Percentiles rank a stretch among this genome's conserved stretches.
Evolutionary conservation across 64 coral and sea anemone genomes (phyloP).

Genomic region (Montipora efflorescens): DNA sequence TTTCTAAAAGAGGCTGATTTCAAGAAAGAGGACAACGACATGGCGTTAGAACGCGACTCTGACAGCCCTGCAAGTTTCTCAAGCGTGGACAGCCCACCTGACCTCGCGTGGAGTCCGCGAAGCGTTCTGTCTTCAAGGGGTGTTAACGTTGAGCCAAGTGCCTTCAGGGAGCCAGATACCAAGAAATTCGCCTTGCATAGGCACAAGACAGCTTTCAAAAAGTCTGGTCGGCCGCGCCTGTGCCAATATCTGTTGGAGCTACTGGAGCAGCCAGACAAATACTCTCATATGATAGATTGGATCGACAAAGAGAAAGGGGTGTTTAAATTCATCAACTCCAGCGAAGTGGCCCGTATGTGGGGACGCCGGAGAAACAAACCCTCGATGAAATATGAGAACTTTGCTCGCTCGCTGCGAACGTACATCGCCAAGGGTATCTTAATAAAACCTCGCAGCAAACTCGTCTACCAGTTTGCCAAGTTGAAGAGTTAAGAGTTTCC

Average conservation of each 20-base stretch:
- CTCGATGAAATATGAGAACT: constrained; percentile 80
- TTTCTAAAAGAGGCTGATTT: constrained; percentile 9
- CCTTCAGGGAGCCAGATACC: not conserved
- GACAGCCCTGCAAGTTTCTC: constrained; percentile 52
- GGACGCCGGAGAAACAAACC: constrained; percentile 65
- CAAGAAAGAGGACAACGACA: constrained; percentile 17
- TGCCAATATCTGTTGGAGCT: constrained; percentile 73
- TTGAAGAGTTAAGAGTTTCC: not conserved
- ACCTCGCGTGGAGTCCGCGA: constrained; percentile 6
- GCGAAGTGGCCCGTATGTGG: constrained; percentile 63
- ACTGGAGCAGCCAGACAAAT: constrained; percentile 48
- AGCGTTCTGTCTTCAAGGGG: not conserved
- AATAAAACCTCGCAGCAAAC: constrained; percentile 71
- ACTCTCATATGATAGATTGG: constrained; percentile 70
- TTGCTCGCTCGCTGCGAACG: constrained; percentile 71
- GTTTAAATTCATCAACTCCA: constrained; percentile 75
- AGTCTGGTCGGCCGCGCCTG: constrained; percentile 58
- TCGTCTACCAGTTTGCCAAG: constrained; percentile 61
- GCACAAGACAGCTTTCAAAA: constrained; percentile 51
- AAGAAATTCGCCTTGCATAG: constrained; percentile 55
- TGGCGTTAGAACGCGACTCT: constrained; percentile 14
- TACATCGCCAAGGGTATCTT: constrained; percentile 79
- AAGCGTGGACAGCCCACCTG: constrained; percentile 28
- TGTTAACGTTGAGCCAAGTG: not conserved
- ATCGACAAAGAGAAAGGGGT: constrained; percentile 69